Percentiles rank a stretch among this genome's conserved stretches.
These are phyloP conservation scores for Cassiopea xamachana DNA, from an alignment of 30 jellyfish, hydroid and myxozoan genomes.

Conservation along the genomic window DNA sequence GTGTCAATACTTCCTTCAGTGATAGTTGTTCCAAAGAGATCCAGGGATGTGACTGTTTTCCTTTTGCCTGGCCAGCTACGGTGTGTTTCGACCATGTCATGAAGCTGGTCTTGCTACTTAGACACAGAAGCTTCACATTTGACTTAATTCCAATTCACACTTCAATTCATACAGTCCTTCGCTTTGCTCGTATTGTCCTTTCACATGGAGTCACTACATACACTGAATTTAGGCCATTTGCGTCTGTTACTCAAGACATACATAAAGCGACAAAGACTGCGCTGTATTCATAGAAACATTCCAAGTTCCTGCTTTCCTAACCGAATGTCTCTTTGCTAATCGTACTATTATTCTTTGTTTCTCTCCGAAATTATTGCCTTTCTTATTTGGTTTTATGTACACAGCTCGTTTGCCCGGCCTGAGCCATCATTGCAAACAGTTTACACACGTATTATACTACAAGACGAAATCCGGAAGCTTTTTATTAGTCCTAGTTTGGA, in stretches of 20 bases:
- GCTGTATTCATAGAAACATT: not conserved
- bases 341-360: not conserved
- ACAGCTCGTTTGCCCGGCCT: not conserved
- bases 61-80: too few species aligned
- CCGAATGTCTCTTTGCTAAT: slow-evolving; percentile 8
- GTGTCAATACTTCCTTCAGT: too few species aligned
- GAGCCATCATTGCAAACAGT: not conserved
- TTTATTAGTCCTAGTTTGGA: slow-evolving; percentile 21
- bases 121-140: too few species aligned
- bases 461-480: slow-evolving; percentile 19
- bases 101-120: too few species aligned
- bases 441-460: not conserved
- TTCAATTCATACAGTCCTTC: not conserved
- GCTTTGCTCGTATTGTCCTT: not conserved
- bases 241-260: not conserved
- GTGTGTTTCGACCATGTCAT: too few species aligned
- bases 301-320: slow-evolving; percentile 15
- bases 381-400: not conserved
- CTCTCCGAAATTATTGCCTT: not conserved
- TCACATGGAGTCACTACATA: not conserved
- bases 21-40: too few species aligned
- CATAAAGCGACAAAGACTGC: not conserved
- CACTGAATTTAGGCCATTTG: not conserved
- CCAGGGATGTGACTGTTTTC: too few species aligned
- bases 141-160: too few species aligned